Evolutionary conservation across 2,113 vertebrate genomes (phyloP), one percentile per base, ranked within the genome.

Genomic region (Gambusia holbrooki): DNA sequence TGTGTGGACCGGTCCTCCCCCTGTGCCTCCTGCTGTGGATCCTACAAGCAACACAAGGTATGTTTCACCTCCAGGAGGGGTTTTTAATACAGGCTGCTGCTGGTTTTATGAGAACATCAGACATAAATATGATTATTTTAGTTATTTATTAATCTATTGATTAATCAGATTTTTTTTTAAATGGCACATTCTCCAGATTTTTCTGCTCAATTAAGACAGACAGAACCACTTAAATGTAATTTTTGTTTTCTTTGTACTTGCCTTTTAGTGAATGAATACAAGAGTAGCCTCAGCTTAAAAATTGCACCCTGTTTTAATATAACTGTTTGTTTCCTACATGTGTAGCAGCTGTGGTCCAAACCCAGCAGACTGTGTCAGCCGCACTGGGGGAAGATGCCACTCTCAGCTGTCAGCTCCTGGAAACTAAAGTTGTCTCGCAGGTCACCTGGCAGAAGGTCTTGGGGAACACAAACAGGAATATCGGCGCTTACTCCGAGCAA

Each of bases 21-120:
- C 74, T 76, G 54, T 69, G 51, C 67, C 75, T 91, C 80, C 86
- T 91, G 58, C 79, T 92, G n/a, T 92, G 81, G 73, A 63, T 79
- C 0, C 0, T 60, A 0, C 78, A 63, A 40, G n/a, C 62, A n/a
- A 71, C 76, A 1, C 69, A 68, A 85, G 86, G 92, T 92, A 81
- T 0, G 58, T 11, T 33, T 27, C 12, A 25, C 45, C 14, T 48
- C 45, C 14, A 4, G 42, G 42, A 14, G 33, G 33, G 33, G 7
- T 4, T 54, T 54, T 7, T 27, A 27, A n/a, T 54, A 54, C 19
- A 10, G 51, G 0, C 51, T 58, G 22, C 51, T n/a, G 7, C 22
- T 58, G 51, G 19, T 54, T 58, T 58, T 25, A 58, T 58, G 19
- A n/a, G 51, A 58, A 19, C 45, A 17, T 48, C 40, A 42, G 13